phyloP scores from a whole-genome alignment of 2,888 invertebrate genomes.

The Rhorus exstirpatorius region DNA sequence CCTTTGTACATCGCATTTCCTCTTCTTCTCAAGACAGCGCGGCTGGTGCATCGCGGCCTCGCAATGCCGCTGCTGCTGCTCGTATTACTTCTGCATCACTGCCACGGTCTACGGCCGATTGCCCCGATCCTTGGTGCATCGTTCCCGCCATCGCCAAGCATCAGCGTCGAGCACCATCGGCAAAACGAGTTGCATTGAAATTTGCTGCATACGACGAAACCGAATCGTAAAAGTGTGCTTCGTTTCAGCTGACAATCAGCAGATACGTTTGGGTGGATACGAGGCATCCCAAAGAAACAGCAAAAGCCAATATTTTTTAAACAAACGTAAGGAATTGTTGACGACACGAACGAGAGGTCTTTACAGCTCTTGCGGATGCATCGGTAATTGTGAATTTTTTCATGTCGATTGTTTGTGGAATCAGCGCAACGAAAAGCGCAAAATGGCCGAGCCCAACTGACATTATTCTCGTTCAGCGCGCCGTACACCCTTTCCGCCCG shows the following conservation, averaged over 20 bases:
- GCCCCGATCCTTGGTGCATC: slow-evolving; percentile 68
- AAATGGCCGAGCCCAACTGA: slow-evolving; percentile 33
- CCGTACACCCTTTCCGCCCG: slow-evolving; percentile 33
- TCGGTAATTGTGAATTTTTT: no score
- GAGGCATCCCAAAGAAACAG: no score
- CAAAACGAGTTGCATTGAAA: slow-evolving; percentile 55
- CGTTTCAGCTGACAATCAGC: neutral
- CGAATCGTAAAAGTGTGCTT: slow-evolving; percentile 33
- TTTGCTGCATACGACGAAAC: slow-evolving; percentile 41
- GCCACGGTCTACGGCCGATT: slow-evolving; percentile 16
- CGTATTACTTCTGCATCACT: slow-evolving; percentile 45
- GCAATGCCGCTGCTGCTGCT: slow-evolving; percentile 79
- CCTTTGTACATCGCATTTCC: slow-evolving; percentile 72
- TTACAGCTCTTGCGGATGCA: no score
- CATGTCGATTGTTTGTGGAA: neutral
- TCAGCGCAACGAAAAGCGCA: slow-evolving; percentile 15
- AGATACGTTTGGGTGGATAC: no score
- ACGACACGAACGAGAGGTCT: no score
- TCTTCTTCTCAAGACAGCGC: slow-evolving; percentile 77
- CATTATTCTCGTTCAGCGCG: slow-evolving; percentile 38
- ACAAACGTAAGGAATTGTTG: no score
- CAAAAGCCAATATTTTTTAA: no score
- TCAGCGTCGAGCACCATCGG: slow-evolving; percentile 40
- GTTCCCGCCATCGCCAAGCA: slow-evolving; percentile 74
- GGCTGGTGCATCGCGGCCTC: slow-evolving; percentile 81